Percentiles rank a stretch among this genome's conserved stretches.
phyloP scores from a whole-genome alignment of 2,888 invertebrate species.

The Orchesella flavescens region DNA sequence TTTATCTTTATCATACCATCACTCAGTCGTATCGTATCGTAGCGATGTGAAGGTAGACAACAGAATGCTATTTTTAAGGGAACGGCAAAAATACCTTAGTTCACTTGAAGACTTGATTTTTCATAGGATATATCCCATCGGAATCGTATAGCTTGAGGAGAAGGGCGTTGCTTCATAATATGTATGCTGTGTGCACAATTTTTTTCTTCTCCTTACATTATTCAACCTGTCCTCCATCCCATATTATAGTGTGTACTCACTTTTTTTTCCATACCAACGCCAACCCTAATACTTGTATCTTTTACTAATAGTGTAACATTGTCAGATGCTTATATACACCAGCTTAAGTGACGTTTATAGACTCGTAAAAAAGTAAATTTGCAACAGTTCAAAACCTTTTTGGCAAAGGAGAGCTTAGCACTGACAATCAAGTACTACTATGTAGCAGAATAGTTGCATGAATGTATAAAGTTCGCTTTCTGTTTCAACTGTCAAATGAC shows the following conservation, averaged over 20 bases:
- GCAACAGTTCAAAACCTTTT: not conserved
- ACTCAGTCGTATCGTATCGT: too few species aligned
- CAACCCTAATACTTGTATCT: not conserved
- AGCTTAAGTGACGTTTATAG: conserved; percentile 22
- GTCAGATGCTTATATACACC: not conserved
- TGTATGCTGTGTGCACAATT: conserved; percentile 11
- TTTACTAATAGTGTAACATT: not conserved
- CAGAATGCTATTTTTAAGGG: not conserved
- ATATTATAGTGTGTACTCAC: not conserved
- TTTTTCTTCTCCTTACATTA: not conserved
- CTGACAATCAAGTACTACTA: not conserved
- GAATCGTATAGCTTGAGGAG: conserved; percentile 50
- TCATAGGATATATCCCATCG: not conserved
- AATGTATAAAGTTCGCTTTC: too few species aligned
- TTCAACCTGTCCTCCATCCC: conserved; percentile 20
- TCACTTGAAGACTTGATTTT: conserved; percentile 15
- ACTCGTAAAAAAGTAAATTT: conserved; percentile 22
- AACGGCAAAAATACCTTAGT: conserved; percentile 3
- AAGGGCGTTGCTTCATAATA: conserved; percentile 42
- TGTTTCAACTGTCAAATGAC: not conserved
- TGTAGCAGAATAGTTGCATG: too few species aligned
- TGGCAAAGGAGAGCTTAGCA: not conserved
- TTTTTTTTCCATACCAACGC: not conserved
- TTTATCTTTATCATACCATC: too few species aligned
- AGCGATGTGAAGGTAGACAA: too few species aligned